Conservation (phyloP, 2,888 invertebrate genomes). For the Cephalotes varians region DNA sequence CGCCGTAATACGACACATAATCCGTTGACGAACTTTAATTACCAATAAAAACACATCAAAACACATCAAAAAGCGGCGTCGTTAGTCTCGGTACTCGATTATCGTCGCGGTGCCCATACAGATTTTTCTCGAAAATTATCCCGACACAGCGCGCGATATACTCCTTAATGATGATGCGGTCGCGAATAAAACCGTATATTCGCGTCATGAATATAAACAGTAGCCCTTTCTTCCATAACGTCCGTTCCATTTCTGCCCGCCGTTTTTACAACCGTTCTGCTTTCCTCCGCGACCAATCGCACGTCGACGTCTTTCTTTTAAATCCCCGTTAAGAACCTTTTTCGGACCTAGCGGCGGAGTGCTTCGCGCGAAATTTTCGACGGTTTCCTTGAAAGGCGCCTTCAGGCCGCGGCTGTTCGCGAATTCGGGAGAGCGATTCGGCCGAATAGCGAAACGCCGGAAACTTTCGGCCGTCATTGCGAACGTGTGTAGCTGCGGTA, state of each 20-base stretch:
- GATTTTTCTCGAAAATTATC: constrained; percentile 10
- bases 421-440: constrained; percentile 44
- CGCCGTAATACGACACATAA: constrained; percentile 1
- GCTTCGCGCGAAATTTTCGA: constrained; percentile 25
- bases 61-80: not conserved
- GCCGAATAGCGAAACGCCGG: constrained; percentile 38
- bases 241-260: not conserved
- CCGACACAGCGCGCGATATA: not conserved
- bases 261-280: constrained; percentile 1
- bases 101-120: not conserved
- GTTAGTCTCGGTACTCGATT: constrained; percentile 27
- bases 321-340: not conserved
- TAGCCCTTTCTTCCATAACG: not conserved
- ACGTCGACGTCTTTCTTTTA: not conserved
- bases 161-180: not conserved
- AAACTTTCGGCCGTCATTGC: constrained; percentile 22
- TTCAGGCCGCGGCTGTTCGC: constrained; percentile 41
- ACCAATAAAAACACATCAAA: not conserved
- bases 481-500: constrained; percentile 13
- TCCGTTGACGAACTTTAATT: constrained; percentile 40
- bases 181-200: not conserved
- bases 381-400: not conserved
- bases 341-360: not conserved
- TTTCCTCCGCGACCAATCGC: not conserved
- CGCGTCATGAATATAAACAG: not conserved